Percentiles rank a stretch among this genome's conserved stretches.
Evolutionary conservation across 2,888 invertebrate species (phyloP).

Genomic region (Pammene aurita): DNA sequence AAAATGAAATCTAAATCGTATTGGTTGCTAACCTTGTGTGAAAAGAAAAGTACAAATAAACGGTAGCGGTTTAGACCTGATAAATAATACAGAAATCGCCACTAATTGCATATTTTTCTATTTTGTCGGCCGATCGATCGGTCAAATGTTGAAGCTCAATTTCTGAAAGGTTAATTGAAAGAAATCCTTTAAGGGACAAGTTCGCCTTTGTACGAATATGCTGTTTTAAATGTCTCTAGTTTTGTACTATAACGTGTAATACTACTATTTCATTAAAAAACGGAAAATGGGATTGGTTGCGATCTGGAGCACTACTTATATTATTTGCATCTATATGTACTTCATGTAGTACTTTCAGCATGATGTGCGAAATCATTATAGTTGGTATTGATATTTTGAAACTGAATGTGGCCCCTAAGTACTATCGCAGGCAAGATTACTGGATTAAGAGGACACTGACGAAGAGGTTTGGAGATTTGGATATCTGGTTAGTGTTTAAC

Average conservation of each 20-base stretch:
- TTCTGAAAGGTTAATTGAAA: too few relatives aligned
- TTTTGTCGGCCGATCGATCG: too few relatives aligned
- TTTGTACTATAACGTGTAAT: neutral
- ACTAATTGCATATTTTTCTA: too few relatives aligned
- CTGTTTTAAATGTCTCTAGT: too few relatives aligned
- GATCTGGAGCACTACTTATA: too few relatives aligned
- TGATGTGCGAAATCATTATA: neutral
- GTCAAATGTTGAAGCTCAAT: too few relatives aligned
- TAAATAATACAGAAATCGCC: too few relatives aligned
- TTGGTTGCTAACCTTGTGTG: neutral
- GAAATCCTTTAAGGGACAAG: too few relatives aligned
- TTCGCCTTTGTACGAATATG: too few relatives aligned
- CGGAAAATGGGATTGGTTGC: too few relatives aligned
- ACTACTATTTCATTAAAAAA: too few relatives aligned
- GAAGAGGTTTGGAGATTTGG: neutral
- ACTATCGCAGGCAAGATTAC: constrained; percentile 2
- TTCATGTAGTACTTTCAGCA: neutral
- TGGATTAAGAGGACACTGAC: constrained; percentile 5
- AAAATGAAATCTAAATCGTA: neutral
- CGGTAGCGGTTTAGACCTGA: neutral
- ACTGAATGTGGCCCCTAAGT: neutral
- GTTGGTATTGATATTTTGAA: neutral
- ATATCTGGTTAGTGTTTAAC: neutral
- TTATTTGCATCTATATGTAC: too few relatives aligned
- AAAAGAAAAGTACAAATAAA: neutral